Evolutionary conservation across 2,797 vertebrate species (phyloP), one percentile per base, ranked within the genome.

Genomic region (Lemur catta): DNA sequence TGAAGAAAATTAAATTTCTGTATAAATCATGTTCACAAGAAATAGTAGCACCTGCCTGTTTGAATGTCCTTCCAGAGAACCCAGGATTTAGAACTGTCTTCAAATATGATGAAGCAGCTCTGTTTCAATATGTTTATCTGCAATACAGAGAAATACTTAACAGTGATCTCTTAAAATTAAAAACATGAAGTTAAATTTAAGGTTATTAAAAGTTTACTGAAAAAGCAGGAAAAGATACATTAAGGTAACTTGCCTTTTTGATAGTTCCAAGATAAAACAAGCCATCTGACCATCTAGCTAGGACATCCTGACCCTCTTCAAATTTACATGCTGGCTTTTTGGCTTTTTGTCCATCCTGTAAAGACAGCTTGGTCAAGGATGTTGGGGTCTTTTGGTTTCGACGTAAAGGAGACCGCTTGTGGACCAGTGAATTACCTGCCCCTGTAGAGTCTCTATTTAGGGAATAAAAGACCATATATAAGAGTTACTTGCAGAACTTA

Each of bases 1-100:
- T 93, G 28, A 93, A 94, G 89, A 95, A 94, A 87, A 92, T 43
- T 14, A 86, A 87, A 87, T 78, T 89, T 95, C 59, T 95, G 4
- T 78, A 43, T 95, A 92, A 93, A 97, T 67, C 89, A 98, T 89
- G 88, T 74, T 94, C 91, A 98, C 96, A 85, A 98, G 96, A 11
- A 43, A 98, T 88, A 90, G 96, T 96, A 94, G 76, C 71, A 97
- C 98, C 99, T 98, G 99, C 99, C 99, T 97, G 99, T 99, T 98
- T 99, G 99, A 98, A 99, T 99, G 98, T 99, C 99, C 98, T 99
- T 99, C 99, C 99, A 99, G 98, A 99, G 99, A 98, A 99, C 99
- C 99, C 99, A 99, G 97, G 99, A 99, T 98, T 99, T 99, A 86
- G 99, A 99, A 97, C 99, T 99, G 98, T 99, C 99, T 98, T 99